These are phyloP conservation scores for Pomphorhynchus laevis DNA, from an alignment of 1,140 invertebrate genomes.

Conservation along the genomic window DNA sequence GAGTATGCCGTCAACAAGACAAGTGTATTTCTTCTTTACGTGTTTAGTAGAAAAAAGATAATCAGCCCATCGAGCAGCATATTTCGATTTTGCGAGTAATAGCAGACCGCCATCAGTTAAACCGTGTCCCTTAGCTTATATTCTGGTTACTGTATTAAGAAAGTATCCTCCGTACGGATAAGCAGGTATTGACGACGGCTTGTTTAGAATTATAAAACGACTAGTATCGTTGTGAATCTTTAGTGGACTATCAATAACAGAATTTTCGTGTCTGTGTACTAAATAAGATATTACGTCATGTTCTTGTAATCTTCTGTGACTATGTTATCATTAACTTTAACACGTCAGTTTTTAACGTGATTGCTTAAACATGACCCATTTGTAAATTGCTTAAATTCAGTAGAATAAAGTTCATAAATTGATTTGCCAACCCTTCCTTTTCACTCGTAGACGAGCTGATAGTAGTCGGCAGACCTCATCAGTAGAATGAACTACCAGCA, in stretches of 20 bases:
- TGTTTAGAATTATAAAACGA: constrained; percentile 90
- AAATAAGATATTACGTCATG: constrained; percentile 29
- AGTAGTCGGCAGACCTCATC: too few species aligned
- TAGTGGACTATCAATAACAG: constrained; percentile 56
- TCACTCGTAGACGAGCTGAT: too few species aligned
- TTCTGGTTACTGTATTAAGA: constrained; percentile 73
- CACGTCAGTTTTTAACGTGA: constrained; percentile 47
- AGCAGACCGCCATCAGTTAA: too few species aligned
- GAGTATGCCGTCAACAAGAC: too few species aligned
- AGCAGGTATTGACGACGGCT: constrained; percentile 90
- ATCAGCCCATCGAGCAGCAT: too few species aligned
- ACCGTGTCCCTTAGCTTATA: constrained; percentile 70
- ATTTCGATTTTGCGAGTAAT: too few species aligned
- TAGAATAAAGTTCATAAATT: constrained; percentile 57
- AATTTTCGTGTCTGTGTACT: constrained; percentile 69
- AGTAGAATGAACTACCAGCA: too few species aligned
- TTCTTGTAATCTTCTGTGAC: constrained; percentile 59
- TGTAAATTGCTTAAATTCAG: constrained; percentile 35
- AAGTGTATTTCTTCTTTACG: too few species aligned
- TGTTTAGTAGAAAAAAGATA: too few species aligned
- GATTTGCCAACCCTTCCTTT: constrained; percentile 73
- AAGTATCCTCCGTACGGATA: constrained; percentile 78
- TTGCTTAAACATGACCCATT: constrained; percentile 38
- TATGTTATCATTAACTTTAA: constrained; percentile 68
- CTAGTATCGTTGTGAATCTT: constrained; percentile 78